phyloP scores from a whole-genome alignment of 2,888 invertebrate species.

The Pantelozetes paolii region DNA sequence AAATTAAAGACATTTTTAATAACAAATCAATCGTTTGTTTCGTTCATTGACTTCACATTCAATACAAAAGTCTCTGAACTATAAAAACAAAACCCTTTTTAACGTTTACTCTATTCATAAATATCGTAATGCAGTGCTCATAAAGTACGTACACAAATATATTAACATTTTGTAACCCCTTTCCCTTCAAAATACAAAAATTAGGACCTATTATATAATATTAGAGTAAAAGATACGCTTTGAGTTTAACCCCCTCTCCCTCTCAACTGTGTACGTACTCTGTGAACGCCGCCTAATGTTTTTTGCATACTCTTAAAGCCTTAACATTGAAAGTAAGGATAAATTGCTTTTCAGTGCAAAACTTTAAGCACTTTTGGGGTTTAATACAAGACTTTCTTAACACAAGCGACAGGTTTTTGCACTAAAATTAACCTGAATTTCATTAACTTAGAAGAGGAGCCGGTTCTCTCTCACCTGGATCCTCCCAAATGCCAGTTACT shows the following conservation, averaged over 20 bases:
- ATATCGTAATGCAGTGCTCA: background rate
- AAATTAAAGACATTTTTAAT: background rate
- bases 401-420: background rate
- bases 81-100: background rate
- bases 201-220: no score
- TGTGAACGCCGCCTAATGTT: no score
- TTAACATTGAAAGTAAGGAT: background rate
- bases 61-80: background rate
- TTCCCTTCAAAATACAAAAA: no score
- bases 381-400: background rate
- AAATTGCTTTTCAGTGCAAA: background rate
- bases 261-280: no score
- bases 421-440: conserved; percentile 18
- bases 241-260: no score
- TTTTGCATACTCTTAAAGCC: no score
- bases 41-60: conserved; percentile 25
- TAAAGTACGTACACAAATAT: no score
- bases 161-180: no score
- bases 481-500: background rate
- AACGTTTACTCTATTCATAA: background rate
- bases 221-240: no score
- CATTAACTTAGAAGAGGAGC: background rate
- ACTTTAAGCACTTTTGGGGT: no score
- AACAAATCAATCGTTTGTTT: background rate
- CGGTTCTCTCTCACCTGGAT: conserved; percentile 19